phyloP scores from a whole-genome alignment of 2,797 vertebrate species.

The Bryconaethiops microstoma region DNA sequence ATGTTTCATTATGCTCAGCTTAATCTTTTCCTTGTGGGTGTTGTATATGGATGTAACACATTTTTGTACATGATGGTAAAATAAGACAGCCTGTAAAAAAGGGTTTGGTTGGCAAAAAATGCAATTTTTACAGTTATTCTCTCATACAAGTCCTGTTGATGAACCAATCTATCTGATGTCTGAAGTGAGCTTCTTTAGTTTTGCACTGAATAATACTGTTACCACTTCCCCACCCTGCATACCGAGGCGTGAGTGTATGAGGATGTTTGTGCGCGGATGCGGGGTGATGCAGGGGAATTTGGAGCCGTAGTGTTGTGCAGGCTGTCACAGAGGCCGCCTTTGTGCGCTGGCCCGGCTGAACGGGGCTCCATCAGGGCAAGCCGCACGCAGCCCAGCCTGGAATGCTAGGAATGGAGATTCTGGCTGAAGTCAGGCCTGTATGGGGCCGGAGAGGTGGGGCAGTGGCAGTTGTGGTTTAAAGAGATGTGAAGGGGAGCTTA shows the following conservation, averaged over 20 bases:
- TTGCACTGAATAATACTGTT: background rate
- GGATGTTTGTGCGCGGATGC: conserved; percentile 6
- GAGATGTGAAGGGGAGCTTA: conserved; percentile 3
- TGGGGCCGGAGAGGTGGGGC: background rate
- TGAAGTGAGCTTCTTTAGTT: background rate
- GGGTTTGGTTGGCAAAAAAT: background rate
- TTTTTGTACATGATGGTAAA: too few species aligned
- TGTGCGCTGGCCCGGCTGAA: conserved; percentile 54
- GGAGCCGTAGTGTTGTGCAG: conserved; percentile 35
- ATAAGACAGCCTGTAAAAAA: too few species aligned
- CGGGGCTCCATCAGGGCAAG: conserved; percentile 63
- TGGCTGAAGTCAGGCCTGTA: conserved; percentile 41
- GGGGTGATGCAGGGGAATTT: conserved; percentile 49
- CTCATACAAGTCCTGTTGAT: background rate
- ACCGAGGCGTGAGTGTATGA: background rate
- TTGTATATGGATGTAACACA: background rate
- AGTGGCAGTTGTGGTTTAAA: background rate
- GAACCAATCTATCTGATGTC: background rate
- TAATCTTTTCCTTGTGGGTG: background rate
- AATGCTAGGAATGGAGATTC: conserved; percentile 78
- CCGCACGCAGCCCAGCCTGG: conserved; percentile 72
- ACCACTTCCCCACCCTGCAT: background rate
- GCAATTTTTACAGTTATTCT: background rate
- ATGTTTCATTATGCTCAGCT: background rate
- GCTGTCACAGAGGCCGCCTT: conserved; percentile 64